Percentiles rank a stretch among this genome's conserved stretches.
These are phyloP conservation scores for Syngnathus acus DNA, from an alignment of 2,797 vertebrate species.

Conservation along the genomic window DNA sequence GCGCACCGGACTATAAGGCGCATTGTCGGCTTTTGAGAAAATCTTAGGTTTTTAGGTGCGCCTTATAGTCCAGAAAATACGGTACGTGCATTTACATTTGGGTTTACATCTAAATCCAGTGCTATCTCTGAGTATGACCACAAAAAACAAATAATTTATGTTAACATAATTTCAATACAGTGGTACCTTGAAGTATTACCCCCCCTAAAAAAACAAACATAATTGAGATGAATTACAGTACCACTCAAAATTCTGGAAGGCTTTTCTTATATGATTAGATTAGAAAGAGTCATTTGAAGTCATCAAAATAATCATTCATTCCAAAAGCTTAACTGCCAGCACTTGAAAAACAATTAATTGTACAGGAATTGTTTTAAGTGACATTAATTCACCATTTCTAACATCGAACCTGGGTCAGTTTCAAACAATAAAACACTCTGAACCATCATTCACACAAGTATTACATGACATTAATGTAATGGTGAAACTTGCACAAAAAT, in stretches of 20 bases:
- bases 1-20: no score
- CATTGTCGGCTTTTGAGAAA: no score
- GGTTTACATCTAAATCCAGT: constrained; percentile 38
- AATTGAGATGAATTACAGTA: background rate
- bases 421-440: background rate
- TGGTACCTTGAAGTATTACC: constrained; percentile 36
- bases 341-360: background rate
- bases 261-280: background rate
- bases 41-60: no score
- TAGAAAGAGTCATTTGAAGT: background rate
- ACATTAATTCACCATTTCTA: background rate
- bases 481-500: background rate
- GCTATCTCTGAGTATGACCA: constrained; percentile 50
- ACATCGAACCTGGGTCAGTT: background rate
- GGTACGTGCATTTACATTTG: constrained; percentile 41
- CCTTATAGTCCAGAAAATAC: no score
- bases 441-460: background rate
- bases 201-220: background rate
- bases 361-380: background rate
- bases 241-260: background rate
- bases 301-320: background rate
- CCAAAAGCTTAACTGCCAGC: background rate
- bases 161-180: constrained; percentile 34
- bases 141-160: constrained; percentile 52
- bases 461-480: background rate